These are phyloP conservation scores for Antitype chi DNA, from an alignment of 2,888 invertebrate genomes.

Conservation along the genomic window DNA sequence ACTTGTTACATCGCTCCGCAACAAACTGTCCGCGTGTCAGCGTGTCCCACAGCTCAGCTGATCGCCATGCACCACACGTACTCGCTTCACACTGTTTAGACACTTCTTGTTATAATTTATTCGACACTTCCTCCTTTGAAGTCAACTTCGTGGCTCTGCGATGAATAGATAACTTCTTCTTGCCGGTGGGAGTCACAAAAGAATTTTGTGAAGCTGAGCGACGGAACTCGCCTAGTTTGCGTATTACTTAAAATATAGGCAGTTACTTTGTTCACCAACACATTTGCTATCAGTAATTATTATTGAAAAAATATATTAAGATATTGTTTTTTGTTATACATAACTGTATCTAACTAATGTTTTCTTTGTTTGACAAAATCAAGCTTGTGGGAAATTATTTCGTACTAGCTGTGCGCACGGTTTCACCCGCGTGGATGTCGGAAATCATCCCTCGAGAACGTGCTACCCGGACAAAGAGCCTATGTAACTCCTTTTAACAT, in stretches of 20 bases:
- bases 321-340: background rate
- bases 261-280: background rate
- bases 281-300: background rate
- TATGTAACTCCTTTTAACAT: too few relatives aligned
- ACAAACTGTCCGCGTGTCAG: background rate
- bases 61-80: slow-evolving; percentile 28
- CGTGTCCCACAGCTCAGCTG: background rate
- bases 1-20: background rate
- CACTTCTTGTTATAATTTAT: slow-evolving; percentile 51
- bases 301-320: background rate
- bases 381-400: background rate
- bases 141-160: slow-evolving; percentile 2
- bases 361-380: background rate
- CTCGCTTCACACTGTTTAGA: slow-evolving; percentile 26
- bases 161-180: slow-evolving; percentile 36
- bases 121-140: slow-evolving; percentile 14
- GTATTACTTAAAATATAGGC: background rate
- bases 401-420: too few relatives aligned
- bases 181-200: background rate
- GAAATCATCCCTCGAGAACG: too few relatives aligned
- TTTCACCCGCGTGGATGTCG: too few relatives aligned
- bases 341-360: background rate
- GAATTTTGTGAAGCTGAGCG: background rate
- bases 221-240: background rate
- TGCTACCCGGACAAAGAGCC: too few relatives aligned